Conservation (phyloP, 2,888 invertebrate genomes). For the Trissoscelio sp. region DNA sequence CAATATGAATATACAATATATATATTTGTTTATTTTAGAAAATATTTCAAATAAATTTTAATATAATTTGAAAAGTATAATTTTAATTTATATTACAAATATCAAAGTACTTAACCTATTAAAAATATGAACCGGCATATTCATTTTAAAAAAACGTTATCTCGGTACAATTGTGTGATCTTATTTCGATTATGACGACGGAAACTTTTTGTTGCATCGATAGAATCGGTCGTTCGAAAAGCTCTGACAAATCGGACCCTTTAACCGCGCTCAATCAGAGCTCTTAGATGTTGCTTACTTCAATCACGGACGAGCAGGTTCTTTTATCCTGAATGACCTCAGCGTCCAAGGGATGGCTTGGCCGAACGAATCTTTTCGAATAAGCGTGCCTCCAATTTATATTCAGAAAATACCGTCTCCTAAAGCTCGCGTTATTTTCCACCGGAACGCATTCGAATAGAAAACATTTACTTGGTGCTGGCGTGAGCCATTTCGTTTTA, state of each 20-base stretch:
- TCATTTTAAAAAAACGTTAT: neutral
- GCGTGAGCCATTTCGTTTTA: slow-evolving; percentile 43
- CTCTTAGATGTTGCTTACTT: slow-evolving; percentile 76
- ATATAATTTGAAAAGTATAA: no score
- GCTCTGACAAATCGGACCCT: slow-evolving; percentile 36
- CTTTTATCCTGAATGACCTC: slow-evolving; percentile 75
- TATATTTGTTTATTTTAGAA: no score
- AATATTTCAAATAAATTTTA: no score
- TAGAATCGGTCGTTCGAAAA: neutral
- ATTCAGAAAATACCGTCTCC: slow-evolving; percentile 74
- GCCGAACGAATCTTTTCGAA: slow-evolving; percentile 65
- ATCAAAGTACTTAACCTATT: no score
- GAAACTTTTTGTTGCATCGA: slow-evolving; percentile 1
- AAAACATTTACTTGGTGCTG: slow-evolving; percentile 71
- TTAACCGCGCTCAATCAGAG: slow-evolving; percentile 74
- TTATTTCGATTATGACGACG: slow-evolving; percentile 5
- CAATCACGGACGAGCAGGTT: slow-evolving; percentile 74
- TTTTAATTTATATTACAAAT: no score
- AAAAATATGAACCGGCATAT: no score
- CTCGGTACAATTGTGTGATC: neutral
- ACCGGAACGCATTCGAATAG: slow-evolving; percentile 74
- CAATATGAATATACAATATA: no score
- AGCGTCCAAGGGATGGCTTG: slow-evolving; percentile 65
- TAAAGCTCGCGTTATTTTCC: slow-evolving; percentile 75
- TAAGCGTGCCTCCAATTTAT: slow-evolving; percentile 74